Base-by-base conservation (phyloP, 92 coral and sea anemone genomes). In the Muricea muricata region DNA sequence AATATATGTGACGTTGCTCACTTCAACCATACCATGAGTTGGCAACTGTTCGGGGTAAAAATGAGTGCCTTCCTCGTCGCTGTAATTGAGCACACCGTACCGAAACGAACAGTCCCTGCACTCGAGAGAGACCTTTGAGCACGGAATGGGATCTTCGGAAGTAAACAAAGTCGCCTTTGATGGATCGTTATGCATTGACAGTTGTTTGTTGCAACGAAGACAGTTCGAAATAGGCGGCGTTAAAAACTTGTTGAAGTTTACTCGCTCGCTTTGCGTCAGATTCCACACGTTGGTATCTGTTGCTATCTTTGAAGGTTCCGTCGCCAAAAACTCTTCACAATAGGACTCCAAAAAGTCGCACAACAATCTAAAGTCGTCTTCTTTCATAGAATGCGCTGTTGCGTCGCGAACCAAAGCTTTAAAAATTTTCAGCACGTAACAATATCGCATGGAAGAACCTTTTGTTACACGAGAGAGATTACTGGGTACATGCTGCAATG, bases 101-200 rank as follows among this genome's bases (percentile, higher is more conserved):
- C 18, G 41, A 32, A 20, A 65, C 20, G 75, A 35, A 63, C 91
- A 88, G 4, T 65, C 21, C 0, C 68, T 54, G 78, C 88, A 88
- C 40, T 83, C 88, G 10, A 88, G 81, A 21, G 60, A 45, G 4
- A 88, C 39, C 40, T 88, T 88, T 1, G 47, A 54, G 15, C 87
- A 58, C 0, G 85, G 88, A 33, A 83, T 23, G 0, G 91, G 84
- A 7, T 85, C 91, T 9, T 69, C 7, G 7, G 57, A 18, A 13
- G 85, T 55, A 57, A 75, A 84, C 23, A 84, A 57, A 23, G 23
- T 66, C 34, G 91, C 91, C 8, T 24, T 73, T 0, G 88, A 50
- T 7, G 89, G 85, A 2, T 57, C 32, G 82, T 84, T 88, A 68
- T 88, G 91, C 88, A 78, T 84, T 17, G 86, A 77, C 0, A 88